Percentiles rank a stretch among this genome's conserved stretches.
Conservation (phyloP, 2,113 vertebrate species). For the Sisor rabdophorus region DNA sequence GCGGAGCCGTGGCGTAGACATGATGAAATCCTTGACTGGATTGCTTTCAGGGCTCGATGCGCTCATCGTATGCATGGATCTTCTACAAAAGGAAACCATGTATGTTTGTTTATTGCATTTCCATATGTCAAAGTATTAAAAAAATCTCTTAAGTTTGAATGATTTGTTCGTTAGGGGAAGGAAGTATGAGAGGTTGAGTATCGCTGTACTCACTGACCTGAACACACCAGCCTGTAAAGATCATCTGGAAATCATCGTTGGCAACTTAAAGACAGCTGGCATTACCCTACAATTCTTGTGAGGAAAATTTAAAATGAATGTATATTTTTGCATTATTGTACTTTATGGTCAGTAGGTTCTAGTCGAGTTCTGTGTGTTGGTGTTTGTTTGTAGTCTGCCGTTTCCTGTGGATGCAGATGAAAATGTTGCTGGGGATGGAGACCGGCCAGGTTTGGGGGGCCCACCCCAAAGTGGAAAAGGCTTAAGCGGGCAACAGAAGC, state of each 20-base stretch:
- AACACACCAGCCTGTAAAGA: constrained; percentile 76
- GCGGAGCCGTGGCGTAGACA: too few species aligned
- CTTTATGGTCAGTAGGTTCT: too few species aligned
- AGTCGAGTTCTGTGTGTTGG: neutral
- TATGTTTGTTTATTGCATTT: constrained; percentile 61
- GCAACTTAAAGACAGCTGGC: constrained; percentile 77
- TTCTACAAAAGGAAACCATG: constrained; percentile 81
- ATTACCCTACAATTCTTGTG: constrained; percentile 94
- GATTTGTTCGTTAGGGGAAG: constrained; percentile 74
- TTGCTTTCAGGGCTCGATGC: constrained; percentile 84
- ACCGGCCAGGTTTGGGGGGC: constrained; percentile 7
- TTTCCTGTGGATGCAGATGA: constrained; percentile 69
- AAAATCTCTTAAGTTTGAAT: neutral
- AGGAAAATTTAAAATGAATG: constrained; percentile 55
- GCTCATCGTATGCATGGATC: constrained; percentile 92
- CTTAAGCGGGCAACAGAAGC: constrained; percentile 76
- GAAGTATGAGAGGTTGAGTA: constrained; percentile 79
- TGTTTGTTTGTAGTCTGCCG: constrained; percentile 74
- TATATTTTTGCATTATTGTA: too few species aligned
- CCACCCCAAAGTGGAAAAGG: constrained; percentile 65
- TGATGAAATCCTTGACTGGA: constrained; percentile 54
- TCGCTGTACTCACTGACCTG: constrained; percentile 87
- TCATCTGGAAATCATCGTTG: constrained; percentile 81
- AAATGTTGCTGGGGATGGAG: constrained; percentile 41
- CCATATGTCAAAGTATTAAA: neutral